Percentiles rank a stretch among this genome's conserved stretches.
These are phyloP conservation scores for Aulostomus chinensis DNA, from an alignment of 2,797 vertebrate species.

Conservation along the genomic window DNA sequence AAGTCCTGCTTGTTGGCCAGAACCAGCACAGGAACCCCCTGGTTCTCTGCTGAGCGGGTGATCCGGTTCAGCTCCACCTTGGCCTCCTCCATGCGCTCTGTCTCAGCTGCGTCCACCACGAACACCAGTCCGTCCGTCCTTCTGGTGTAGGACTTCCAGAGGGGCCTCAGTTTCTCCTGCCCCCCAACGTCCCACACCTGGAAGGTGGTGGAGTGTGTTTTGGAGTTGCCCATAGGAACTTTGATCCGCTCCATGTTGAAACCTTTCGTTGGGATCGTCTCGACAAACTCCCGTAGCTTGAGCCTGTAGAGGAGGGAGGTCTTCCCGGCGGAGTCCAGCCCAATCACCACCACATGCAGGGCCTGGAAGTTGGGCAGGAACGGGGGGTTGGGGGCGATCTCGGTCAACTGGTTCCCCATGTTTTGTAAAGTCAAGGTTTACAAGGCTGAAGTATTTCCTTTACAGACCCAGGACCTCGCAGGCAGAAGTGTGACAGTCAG, in stretches of 20 bases:
- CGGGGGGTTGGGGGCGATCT: conserved; percentile 73
- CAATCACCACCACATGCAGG: conserved; percentile 81
- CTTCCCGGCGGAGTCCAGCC: conserved; percentile 83
- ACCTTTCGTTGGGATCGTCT: conserved; percentile 82
- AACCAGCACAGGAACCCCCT: conserved; percentile 79
- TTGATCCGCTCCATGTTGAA: conserved; percentile 85
- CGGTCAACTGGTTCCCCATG: conserved; percentile 86
- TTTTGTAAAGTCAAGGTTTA: too few relatives aligned
- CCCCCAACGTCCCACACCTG: conserved; percentile 87
- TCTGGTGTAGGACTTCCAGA: conserved; percentile 86
- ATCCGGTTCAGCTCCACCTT: conserved; percentile 82
- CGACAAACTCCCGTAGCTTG: conserved; percentile 83
- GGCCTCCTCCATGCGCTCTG: conserved; percentile 82
- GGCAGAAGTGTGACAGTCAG: too few relatives aligned
- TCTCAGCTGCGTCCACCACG: conserved; percentile 80
- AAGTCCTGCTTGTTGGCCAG: conserved; percentile 85
- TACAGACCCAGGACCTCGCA: too few relatives aligned
- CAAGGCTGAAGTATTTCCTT: too few relatives aligned
- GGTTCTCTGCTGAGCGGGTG: conserved; percentile 76
- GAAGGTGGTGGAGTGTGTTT: conserved; percentile 66
- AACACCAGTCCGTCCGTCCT: conserved; percentile 83
- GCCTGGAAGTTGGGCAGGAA: conserved; percentile 80
- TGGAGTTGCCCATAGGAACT: conserved; percentile 70
- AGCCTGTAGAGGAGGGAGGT: conserved; percentile 84
- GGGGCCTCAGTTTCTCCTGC: conserved; percentile 83